Conservation (phyloP, 2,888 invertebrate genomes). For the Microctonus brassicae region DNA sequence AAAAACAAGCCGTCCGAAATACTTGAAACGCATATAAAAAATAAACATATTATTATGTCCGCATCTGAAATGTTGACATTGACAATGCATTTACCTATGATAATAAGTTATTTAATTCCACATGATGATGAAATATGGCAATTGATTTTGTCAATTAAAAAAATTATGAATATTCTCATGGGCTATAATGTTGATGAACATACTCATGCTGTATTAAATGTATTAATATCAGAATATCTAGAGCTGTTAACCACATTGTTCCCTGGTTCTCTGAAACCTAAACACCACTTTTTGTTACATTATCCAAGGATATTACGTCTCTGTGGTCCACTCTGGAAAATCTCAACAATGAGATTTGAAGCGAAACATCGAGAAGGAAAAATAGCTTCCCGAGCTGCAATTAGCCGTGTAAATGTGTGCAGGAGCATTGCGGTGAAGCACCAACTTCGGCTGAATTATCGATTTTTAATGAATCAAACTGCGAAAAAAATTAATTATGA, state of each 20-base stretch:
- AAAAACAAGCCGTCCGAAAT: slow-evolving; percentile 27
- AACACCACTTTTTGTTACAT: slow-evolving; percentile 45
- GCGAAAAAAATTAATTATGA: too few relatives aligned
- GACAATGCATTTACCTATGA: neutral
- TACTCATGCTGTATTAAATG: too few relatives aligned
- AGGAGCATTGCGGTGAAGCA: slow-evolving; percentile 39
- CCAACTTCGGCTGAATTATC: too few relatives aligned
- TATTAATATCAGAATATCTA: slow-evolving; percentile 40
- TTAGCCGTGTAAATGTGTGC: slow-evolving; percentile 37
- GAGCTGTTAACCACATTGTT: slow-evolving; percentile 21
- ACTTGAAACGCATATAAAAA: neutral
- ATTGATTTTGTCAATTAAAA: neutral
- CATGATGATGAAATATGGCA: neutral
- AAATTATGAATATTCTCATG: neutral
- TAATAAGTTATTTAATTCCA: neutral
- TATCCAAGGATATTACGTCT: slow-evolving; percentile 33
- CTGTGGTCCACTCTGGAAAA: slow-evolving; percentile 40
- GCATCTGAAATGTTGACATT: neutral
- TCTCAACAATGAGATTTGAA: slow-evolving; percentile 40
- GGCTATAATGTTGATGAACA: too few relatives aligned
- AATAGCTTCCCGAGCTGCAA: slow-evolving; percentile 26
- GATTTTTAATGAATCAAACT: too few relatives aligned
- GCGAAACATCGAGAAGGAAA: slow-evolving; percentile 39
- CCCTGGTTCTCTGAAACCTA: slow-evolving; percentile 39
- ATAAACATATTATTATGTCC: neutral